Conservation (phyloP, 2,888 invertebrate species). For the Chrysodeixis includens region DNA sequence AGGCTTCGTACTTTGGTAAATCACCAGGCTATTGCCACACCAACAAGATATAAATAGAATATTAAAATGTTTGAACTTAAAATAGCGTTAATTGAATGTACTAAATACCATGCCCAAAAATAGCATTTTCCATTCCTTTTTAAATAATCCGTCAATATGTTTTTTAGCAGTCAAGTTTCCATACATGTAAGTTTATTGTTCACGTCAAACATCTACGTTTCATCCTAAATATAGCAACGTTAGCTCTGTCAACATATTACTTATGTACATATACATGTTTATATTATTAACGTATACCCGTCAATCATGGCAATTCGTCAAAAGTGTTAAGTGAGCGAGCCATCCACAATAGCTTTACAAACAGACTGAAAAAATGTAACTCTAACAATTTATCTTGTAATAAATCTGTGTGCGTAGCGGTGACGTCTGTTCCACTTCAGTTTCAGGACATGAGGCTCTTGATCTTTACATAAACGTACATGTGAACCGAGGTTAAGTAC, state of each 20-base stretch:
- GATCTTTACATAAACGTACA: constrained; percentile 5
- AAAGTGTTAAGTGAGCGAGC: constrained; percentile 59
- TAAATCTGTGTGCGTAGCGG: constrained; percentile 16
- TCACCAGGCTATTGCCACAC: not conserved
- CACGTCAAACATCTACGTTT: constrained; percentile 5
- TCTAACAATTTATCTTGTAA: constrained; percentile 10
- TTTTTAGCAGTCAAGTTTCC: not conserved
- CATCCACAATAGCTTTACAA: constrained; percentile 51
- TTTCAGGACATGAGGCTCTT: constrained; percentile 23
- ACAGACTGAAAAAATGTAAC: constrained; percentile 27
- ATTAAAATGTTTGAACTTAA: not conserved
- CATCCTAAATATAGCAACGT: constrained; percentile 35
- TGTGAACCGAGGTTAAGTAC: not conserved
- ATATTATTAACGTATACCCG: constrained; percentile 58
- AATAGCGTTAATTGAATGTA: not conserved
- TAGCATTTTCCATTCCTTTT: not conserved
- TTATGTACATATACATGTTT: constrained; percentile 55
- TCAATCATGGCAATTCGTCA: constrained; percentile 47
- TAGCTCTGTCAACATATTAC: constrained; percentile 45
- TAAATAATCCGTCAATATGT: not conserved
- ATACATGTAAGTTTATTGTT: not conserved
- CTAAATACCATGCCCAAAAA: not conserved
- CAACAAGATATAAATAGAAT: not conserved
- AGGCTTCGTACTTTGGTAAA: not conserved
- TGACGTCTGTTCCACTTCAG: constrained; percentile 31